phyloP scores from a whole-genome alignment of 2,888 invertebrate genomes.

The Ennomos fuscantarius region DNA sequence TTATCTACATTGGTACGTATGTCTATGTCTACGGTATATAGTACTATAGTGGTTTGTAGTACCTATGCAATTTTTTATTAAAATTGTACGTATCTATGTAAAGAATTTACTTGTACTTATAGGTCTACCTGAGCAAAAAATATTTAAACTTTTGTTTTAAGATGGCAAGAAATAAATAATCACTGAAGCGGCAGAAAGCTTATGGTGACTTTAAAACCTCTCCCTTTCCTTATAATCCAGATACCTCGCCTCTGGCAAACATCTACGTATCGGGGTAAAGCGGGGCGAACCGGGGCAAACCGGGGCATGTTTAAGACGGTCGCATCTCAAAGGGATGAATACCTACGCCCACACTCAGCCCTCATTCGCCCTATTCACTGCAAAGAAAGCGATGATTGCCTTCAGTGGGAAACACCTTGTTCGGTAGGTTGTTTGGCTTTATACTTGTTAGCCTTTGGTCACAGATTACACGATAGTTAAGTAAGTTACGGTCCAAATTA shows the following conservation, averaged over 20 bases:
- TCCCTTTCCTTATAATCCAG: conserved; percentile 2
- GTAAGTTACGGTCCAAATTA: conserved; percentile 7
- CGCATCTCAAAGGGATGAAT: conserved; percentile 40
- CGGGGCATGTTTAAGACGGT: conserved; percentile 24
- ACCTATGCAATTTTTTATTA: too few relatives aligned
- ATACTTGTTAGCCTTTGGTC: conserved; percentile 10
- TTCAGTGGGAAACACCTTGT: conserved; percentile 29
- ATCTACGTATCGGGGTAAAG: conserved; percentile 16
- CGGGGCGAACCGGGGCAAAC: conserved; percentile 23
- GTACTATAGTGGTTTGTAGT: too few relatives aligned
- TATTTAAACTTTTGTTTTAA: too few relatives aligned
- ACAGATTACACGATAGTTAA: too few relatives aligned
- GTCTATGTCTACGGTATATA: too few relatives aligned
- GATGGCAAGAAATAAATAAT: too few relatives aligned
- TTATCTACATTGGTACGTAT: too few relatives aligned
- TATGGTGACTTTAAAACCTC: too few relatives aligned
- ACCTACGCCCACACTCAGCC: conserved; percentile 28
- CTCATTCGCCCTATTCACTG: conserved; percentile 35
- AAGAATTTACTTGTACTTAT: too few relatives aligned
- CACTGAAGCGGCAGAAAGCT: too few relatives aligned
- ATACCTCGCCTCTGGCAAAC: conserved; percentile 17
- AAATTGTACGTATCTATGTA: too few relatives aligned
- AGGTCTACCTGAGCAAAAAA: too few relatives aligned
- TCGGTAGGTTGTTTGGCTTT: conserved; percentile 21
- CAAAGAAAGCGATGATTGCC: conserved; percentile 38